These are phyloP conservation scores for Etheostoma spectabile DNA, from an alignment of 2,113 vertebrate genomes.

Conservation along the genomic window DNA sequence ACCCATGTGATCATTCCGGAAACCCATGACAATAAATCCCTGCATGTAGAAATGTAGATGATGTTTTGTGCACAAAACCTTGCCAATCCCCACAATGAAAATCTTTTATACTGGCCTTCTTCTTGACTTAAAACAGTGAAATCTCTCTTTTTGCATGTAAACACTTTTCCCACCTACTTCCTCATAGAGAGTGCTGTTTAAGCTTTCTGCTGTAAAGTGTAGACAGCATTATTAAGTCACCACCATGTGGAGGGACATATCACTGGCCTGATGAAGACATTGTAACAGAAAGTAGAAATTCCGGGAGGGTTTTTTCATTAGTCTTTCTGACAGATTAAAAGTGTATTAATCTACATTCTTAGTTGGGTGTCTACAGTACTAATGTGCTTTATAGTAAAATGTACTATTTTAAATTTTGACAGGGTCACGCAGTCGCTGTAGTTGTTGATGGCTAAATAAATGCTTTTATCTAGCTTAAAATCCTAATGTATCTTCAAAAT, in stretches of 20 bases:
- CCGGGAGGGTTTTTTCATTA: not conserved
- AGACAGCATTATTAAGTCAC: constrained; percentile 16
- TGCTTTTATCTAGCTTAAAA: not conserved
- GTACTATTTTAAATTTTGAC: no score
- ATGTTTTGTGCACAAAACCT: not conserved
- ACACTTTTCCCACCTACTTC: not conserved
- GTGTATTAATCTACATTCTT: not conserved
- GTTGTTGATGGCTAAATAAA: not conserved
- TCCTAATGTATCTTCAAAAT: not conserved
- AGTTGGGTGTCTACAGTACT: not conserved
- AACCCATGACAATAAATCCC: not conserved
- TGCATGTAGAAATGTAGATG: not conserved
- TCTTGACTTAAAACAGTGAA: constrained; percentile 1
- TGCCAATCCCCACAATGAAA: not conserved
- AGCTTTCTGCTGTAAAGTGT: constrained; percentile 1
- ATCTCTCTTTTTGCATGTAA: not conserved
- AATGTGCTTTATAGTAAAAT: not conserved
- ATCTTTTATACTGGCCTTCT: not conserved
- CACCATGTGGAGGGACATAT: not conserved
- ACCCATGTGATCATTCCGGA: not conserved
- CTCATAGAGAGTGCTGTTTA: constrained; percentile 25
- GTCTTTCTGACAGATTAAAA: not conserved
- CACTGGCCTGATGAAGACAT: not conserved
- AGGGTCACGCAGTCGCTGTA: no score
- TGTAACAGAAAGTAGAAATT: not conserved